Evolutionary conservation across 2,888 invertebrate species (phyloP).

Genomic region (Epistrophe eligans): DNA sequence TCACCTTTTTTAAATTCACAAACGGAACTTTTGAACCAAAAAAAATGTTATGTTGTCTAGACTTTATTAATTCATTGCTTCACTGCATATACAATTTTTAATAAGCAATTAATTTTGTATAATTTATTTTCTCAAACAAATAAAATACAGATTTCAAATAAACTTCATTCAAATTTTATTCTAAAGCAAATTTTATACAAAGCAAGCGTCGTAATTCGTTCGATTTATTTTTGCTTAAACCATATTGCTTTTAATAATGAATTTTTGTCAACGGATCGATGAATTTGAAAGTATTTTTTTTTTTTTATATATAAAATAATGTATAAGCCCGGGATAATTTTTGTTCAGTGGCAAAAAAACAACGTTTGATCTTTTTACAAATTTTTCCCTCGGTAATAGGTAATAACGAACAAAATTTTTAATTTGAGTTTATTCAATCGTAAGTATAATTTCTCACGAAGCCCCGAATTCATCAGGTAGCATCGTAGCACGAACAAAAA

Average conservation of each 20-base stretch:
- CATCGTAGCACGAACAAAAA: neutral
- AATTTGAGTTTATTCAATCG: constrained; percentile 57
- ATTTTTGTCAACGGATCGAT: neutral
- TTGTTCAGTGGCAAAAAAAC: neutral
- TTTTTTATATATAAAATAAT: neutral
- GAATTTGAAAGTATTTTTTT: neutral
- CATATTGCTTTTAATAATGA: neutral
- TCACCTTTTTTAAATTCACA: too few relatives aligned
- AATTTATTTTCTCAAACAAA: neutral
- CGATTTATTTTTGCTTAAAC: neutral
- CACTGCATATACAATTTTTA: neutral
- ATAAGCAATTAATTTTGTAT: neutral
- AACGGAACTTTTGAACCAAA: too few relatives aligned
- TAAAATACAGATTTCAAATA: neutral
- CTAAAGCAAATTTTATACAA: neutral
- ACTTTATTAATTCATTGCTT: neutral
- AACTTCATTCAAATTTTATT: neutral
- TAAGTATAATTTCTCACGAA: constrained; percentile 54
- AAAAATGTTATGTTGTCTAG: constrained; percentile 1
- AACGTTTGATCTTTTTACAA: constrained; percentile 60
- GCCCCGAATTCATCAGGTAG: constrained; percentile 27
- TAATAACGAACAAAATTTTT: constrained; percentile 45
- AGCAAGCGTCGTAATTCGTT: neutral
- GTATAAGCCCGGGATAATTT: neutral
- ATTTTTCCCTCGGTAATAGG: neutral